Evolutionary conservation across 2,888 invertebrate genomes (phyloP).

Genomic region (Micoletzkya japonica): DNA sequence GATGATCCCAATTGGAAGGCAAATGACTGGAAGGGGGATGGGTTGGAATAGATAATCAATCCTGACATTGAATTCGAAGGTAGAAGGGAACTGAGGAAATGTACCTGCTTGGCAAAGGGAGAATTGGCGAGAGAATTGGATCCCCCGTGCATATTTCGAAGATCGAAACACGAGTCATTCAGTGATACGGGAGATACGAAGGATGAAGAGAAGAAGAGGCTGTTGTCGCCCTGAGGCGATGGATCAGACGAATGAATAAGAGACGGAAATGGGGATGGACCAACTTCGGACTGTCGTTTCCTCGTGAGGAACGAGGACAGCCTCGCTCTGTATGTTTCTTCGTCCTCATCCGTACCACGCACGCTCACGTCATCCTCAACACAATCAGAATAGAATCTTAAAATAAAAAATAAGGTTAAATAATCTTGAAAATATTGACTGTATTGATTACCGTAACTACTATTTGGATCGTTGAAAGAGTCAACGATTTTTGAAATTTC

Average conservation of each 20-base stretch:
- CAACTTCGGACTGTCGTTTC: conserved; percentile 20
- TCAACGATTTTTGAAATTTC: not conserved
- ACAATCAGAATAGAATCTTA: not conserved
- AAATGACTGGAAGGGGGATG: not conserved
- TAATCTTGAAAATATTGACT: no score
- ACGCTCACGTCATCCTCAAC: no score
- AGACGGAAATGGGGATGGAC: not conserved
- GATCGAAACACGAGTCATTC: conserved; percentile 49
- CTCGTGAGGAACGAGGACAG: conserved; percentile 18
- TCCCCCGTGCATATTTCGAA: conserved; percentile 31
- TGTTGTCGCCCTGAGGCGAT: conserved; percentile 26
- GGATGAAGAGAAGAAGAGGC: conserved; percentile 27
- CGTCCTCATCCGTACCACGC: not conserved
- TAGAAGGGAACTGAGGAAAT: not conserved
- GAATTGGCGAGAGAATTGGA: conserved; percentile 32
- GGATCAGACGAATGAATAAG: not conserved
- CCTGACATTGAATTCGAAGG: no score
- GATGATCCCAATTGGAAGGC: no score
- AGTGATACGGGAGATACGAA: conserved; percentile 45
- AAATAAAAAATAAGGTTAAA: no score
- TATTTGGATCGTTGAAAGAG: not conserved
- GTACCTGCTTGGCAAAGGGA: conserved; percentile 32
- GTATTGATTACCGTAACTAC: no score
- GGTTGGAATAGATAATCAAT: not conserved
- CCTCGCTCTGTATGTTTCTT: not conserved